phyloP scores from a whole-genome alignment of 2,888 invertebrate genomes.

The Troides oblongomaculatus region DNA sequence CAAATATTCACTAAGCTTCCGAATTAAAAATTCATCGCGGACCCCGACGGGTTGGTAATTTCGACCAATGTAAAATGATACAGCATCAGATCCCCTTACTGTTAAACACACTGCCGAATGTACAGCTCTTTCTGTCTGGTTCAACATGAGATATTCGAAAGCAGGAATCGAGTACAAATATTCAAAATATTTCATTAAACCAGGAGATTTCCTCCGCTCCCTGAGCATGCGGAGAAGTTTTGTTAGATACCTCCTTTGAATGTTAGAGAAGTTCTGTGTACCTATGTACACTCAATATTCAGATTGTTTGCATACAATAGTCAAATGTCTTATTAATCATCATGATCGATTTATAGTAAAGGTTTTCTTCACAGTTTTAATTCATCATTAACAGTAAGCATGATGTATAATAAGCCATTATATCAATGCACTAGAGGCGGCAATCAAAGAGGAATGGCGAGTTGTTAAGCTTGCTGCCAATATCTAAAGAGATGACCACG shows the following conservation, averaged over 20 bases:
- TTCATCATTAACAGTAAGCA: too few species aligned
- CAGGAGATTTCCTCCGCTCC: conserved; percentile 53
- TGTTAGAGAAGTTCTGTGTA: conserved; percentile 26
- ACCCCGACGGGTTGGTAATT: conserved; percentile 33
- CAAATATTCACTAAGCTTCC: conserved; percentile 55
- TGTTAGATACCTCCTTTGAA: conserved; percentile 30
- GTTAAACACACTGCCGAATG: not conserved
- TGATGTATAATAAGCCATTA: too few species aligned
- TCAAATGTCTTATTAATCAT: not conserved
- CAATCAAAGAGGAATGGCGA: too few species aligned
- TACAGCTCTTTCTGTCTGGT: conserved; percentile 44
- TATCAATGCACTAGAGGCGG: too few species aligned
- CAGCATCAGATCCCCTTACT: not conserved
- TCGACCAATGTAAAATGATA: conserved; percentile 41
- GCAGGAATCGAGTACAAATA: conserved; percentile 69
- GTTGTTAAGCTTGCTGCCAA: too few species aligned
- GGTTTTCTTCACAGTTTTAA: too few species aligned
- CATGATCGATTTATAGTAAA: not conserved
- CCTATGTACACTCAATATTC: conserved; percentile 7
- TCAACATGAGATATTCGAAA: conserved; percentile 36
- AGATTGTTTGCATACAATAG: not conserved
- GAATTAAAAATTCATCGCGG: conserved; percentile 58
- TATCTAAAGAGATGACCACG: too few species aligned
- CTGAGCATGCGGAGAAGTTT: conserved; percentile 43
- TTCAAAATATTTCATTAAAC: conserved; percentile 73